Percentiles rank a stretch among this genome's conserved stretches.
Conservation (phyloP, 2,888 invertebrate genomes). For the Tipula vernalis region DNA sequence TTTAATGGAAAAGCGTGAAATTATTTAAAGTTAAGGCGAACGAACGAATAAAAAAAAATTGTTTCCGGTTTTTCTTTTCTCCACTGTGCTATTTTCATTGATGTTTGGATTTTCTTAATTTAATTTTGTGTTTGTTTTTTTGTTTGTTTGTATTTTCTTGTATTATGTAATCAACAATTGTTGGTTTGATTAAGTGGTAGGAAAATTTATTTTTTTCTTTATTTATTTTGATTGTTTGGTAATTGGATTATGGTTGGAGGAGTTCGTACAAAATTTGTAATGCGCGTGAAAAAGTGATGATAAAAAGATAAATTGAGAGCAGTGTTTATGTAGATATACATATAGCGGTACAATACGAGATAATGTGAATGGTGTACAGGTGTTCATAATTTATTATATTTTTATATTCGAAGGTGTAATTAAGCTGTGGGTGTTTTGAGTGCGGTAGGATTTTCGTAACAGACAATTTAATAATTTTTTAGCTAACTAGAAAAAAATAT, state of each 20-base stretch:
- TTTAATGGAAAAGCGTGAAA: neutral
- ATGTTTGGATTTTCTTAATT: neutral
- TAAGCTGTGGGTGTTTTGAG: neutral
- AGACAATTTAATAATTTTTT: too few relatives aligned
- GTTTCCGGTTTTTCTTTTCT: neutral
- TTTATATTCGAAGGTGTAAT: neutral
- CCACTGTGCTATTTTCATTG: neutral
- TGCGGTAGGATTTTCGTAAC: too few relatives aligned
- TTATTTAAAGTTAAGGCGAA: neutral
- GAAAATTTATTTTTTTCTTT: neutral
- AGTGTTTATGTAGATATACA: neutral
- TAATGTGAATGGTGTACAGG: neutral
- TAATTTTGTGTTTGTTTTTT: neutral
- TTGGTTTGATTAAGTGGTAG: neutral
- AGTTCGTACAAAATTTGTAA: neutral
- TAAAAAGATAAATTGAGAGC: neutral
- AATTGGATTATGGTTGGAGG: neutral
- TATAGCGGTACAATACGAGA: too few relatives aligned
- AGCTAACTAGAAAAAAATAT: too few relatives aligned
- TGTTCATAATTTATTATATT: neutral
- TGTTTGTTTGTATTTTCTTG: neutral
- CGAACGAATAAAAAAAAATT: neutral
- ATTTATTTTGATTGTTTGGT: constrained; percentile 4
- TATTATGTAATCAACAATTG: constrained; percentile 4
- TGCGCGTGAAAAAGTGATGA: neutral